These are phyloP conservation scores for Tiliqua scincoides DNA, from an alignment of 2,113 vertebrate species.

Conservation along the genomic window DNA sequence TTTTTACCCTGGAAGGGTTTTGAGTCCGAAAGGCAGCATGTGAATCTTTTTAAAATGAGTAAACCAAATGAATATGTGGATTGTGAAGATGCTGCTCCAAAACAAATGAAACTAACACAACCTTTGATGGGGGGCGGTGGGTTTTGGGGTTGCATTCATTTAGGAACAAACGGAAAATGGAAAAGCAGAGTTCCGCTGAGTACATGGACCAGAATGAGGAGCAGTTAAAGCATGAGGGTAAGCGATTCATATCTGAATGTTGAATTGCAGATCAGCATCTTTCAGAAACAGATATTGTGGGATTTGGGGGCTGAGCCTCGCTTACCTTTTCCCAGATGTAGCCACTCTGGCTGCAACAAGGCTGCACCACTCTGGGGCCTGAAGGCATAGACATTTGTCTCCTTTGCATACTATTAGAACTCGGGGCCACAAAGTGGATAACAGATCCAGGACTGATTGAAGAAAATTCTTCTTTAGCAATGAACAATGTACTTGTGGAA, in stretches of 20 bases:
- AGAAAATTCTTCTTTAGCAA: too few relatives aligned
- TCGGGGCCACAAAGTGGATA: too few relatives aligned
- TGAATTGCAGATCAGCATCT: neutral
- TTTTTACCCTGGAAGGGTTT: too few relatives aligned
- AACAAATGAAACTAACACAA: neutral
- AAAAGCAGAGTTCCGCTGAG: slow-evolving; percentile 79
- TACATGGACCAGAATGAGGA: slow-evolving; percentile 86
- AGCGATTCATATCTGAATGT: slow-evolving; percentile 24
- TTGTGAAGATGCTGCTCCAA: neutral
- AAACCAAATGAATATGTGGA: neutral
- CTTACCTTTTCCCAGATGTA: neutral
- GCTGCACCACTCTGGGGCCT: too few relatives aligned
- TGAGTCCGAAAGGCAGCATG: too few relatives aligned
- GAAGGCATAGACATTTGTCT: too few relatives aligned
- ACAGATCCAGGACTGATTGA: too few relatives aligned
- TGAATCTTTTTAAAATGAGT: too few relatives aligned
- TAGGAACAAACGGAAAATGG: slow-evolving; percentile 87
- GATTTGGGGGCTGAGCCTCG: accelerated
- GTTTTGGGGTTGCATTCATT: neutral
- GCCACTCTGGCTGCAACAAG: too few relatives aligned
- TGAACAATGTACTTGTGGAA: too few relatives aligned
- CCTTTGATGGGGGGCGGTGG: neutral
- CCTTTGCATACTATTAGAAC: too few relatives aligned
- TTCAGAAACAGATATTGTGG: neutral
- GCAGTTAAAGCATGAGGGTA: slow-evolving; percentile 85